Base-by-base conservation (phyloP, 2,113 vertebrate species). In the Rhegmatorhina hoffmannsi region DNA sequence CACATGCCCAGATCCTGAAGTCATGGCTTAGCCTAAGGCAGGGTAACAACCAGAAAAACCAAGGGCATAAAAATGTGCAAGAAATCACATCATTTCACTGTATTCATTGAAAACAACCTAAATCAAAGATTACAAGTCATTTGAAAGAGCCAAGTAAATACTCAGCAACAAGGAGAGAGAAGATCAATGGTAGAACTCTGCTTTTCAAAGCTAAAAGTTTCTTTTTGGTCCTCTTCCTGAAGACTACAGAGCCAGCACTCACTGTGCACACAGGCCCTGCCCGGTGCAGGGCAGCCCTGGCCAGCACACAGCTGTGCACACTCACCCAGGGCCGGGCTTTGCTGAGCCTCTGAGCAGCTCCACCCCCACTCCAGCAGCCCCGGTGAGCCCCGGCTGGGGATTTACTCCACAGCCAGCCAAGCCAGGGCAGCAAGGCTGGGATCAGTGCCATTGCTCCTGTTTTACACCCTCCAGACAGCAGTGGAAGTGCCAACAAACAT, bases 11-110 rank as follows among this genome's bases (percentile, higher is more conserved):
- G 97, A 97, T 91, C 97, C 97, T 92, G 98, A 98, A 97, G 98
- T 99, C 99, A 99, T 99, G 97, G 95, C 97, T 97, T 96, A 97
- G 97, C 97, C 98, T 98, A 94, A 89, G 67, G 64, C 74, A 95
- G 33, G 20, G 91, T 63, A 58, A 77, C 28, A 92, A 62, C 6
- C 53, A 77, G n/a, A 44, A 44, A 25, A 70, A 33, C 84, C 11
- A 20, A 11, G 1, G 3, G 58, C 4, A 84, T 29, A 59, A 47
- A 55, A 84, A 56, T 40, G 3, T 59, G 40, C 29, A 90, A 33
- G 47, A 53, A 89, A 55, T 47, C 23, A 26, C 52, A 75, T 10
- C 7, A 9, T 38, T 73, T 83, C 20, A 31, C 14, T 84, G 7
- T 3, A 33, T 63, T 58, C 40, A 75, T 19, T 52, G 36, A 84